These are phyloP conservation scores for Torymus tubicola DNA, from an alignment of 2,888 invertebrate species.

Conservation along the genomic window DNA sequence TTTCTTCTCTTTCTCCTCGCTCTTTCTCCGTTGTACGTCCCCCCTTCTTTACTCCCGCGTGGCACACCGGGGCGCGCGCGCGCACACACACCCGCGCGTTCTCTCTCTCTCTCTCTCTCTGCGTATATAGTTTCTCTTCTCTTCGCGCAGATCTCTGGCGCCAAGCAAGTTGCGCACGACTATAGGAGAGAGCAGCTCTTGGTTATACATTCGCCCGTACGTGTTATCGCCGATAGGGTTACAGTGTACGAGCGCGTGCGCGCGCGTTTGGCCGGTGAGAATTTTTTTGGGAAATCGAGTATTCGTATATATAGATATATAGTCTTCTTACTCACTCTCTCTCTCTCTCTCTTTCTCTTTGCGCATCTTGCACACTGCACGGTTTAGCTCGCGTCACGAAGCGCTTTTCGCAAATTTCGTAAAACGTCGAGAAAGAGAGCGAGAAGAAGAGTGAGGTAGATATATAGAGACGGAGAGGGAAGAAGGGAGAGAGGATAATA, in stretches of 20 bases:
- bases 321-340: not conserved
- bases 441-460: too few relatives aligned
- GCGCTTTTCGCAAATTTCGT: slow-evolving; percentile 29
- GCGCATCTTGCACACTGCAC: not conserved
- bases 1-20: slow-evolving; percentile 15
- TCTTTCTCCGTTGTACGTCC: not conserved
- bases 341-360: not conserved
- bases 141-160: not conserved
- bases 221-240: slow-evolving; percentile 35
- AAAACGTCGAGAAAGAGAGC: too few relatives aligned
- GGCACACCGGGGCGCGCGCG: not conserved
- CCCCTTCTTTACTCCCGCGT: slow-evolving; percentile 6
- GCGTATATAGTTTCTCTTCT: slow-evolving; percentile 17
- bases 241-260: not conserved
- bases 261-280: slow-evolving; percentile 8
- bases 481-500: too few relatives aligned
- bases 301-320: not conserved
- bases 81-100: not conserved
- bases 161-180: too few relatives aligned
- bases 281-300: slow-evolving; percentile 56
- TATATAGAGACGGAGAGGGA: too few relatives aligned
- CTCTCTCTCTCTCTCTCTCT: not conserved
- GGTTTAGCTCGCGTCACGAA: too few relatives aligned
- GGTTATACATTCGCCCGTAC: not conserved
- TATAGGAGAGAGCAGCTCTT: too few relatives aligned